Conservation (phyloP, 2,113 vertebrate species). For the Oreocharis arfaki region DNA sequence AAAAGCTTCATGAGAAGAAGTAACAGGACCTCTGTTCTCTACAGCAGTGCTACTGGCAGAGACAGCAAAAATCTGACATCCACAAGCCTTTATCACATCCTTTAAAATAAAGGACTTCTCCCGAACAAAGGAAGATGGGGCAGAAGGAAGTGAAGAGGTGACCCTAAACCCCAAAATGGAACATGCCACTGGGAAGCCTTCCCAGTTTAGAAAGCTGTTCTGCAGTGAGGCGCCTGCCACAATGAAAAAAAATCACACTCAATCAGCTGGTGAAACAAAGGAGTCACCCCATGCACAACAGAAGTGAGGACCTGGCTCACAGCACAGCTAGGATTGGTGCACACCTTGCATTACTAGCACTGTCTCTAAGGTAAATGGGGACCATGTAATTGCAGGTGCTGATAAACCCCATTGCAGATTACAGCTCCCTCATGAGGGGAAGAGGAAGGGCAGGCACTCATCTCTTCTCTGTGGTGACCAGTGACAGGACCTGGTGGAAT, state of each 20-base stretch:
- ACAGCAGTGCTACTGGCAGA: neutral
- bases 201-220: neutral
- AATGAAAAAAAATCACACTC: neutral
- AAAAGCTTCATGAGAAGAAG: neutral
- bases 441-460: neutral
- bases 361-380: neutral
- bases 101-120: neutral
- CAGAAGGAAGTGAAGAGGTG: neutral
- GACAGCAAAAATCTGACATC: neutral
- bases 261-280: neutral
- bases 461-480: neutral
- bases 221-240: neutral
- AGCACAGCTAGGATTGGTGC: neutral
- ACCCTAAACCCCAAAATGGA: neutral
- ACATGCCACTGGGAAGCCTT: neutral
- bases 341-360: neutral
- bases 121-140: neutral
- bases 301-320: neutral
- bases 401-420: neutral
- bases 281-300: neutral
- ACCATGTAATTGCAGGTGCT: neutral
- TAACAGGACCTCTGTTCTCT: neutral
- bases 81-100: neutral
- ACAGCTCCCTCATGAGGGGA: neutral
- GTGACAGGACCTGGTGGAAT: fast-evolving